These are phyloP conservation scores for Eremophila alpestris DNA, from an alignment of 2,797 vertebrate genomes.

Conservation along the genomic window DNA sequence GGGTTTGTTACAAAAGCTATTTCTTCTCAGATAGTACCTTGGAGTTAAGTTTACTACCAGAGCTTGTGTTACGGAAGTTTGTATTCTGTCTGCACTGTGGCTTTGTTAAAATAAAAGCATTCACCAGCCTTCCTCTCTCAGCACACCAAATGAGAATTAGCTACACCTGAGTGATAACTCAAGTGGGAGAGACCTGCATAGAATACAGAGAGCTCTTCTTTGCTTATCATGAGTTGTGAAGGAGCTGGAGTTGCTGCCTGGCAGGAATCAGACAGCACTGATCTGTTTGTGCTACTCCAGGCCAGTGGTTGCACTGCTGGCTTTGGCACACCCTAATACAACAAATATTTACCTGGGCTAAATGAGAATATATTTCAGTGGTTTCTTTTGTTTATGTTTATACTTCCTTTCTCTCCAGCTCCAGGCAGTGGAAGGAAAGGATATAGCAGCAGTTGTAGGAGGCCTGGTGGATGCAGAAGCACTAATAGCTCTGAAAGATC, in stretches of 20 bases:
- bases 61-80: not conserved
- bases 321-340: not conserved
- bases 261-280: not conserved
- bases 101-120: not conserved
- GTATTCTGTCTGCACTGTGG: not conserved
- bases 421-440: slow-evolving; percentile 84
- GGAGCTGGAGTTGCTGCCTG: not conserved
- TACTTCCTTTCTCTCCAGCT: slow-evolving; percentile 73
- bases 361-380: not conserved
- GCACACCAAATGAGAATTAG: not conserved
- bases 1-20: not conserved
- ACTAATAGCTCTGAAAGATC: slow-evolving; percentile 91
- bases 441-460: slow-evolving; percentile 89
- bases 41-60: not conserved
- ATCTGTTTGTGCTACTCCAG: not conserved
- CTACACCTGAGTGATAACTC: not conserved
- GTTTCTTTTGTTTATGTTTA: not conserved
- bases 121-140: not conserved
- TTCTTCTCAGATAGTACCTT: not conserved
- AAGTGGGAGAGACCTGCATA: not conserved
- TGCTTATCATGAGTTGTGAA: not conserved
- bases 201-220: not conserved
- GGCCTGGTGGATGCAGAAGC: slow-evolving; percentile 95
- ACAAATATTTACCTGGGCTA: not conserved
- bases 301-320: not conserved